Conservation (phyloP, 2,113 vertebrate genomes). For the Myrmecobius fasciatus region DNA sequence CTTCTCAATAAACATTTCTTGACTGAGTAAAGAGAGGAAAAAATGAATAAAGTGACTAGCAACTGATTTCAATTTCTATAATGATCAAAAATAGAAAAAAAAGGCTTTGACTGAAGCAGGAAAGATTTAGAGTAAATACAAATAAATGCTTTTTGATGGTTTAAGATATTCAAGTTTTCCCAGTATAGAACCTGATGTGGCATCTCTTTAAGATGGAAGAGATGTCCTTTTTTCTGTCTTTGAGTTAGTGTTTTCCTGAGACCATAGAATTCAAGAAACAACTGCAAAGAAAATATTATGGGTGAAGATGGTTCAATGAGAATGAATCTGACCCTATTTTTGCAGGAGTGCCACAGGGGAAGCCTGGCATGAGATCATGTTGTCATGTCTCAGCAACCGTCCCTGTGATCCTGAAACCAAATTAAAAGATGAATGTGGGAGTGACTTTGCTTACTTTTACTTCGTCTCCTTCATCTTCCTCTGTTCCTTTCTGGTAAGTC, state of each 20-base stretch:
- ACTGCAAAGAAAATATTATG: not conserved
- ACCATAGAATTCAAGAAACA: not conserved
- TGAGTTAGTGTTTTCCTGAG: not conserved
- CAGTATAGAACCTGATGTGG: not conserved
- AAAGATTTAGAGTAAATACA: not conserved
- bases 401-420: constrained; percentile 88
- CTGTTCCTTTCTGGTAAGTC: constrained; percentile 97
- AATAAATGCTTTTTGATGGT: not conserved
- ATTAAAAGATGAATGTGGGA: constrained; percentile 91
- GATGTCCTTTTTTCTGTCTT: not conserved
- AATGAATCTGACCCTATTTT: not conserved
- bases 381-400: constrained; percentile 91
- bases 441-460: constrained; percentile 98
- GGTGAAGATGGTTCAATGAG: not conserved
- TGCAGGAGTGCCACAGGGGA: constrained; percentile 96
- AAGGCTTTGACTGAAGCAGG: not conserved
- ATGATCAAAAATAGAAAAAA: not conserved
- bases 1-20: not conserved
- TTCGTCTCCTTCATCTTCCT: constrained; percentile 99
- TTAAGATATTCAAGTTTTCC: not conserved
- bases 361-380: constrained; percentile 98
- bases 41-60: not conserved
- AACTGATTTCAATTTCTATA: not conserved
- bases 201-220: not conserved
- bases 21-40: not conserved